Evolutionary conservation across 2,797 vertebrate species (phyloP), one percentile per base, ranked within the genome.

Genomic region (Hipposideros larvatus): DNA sequence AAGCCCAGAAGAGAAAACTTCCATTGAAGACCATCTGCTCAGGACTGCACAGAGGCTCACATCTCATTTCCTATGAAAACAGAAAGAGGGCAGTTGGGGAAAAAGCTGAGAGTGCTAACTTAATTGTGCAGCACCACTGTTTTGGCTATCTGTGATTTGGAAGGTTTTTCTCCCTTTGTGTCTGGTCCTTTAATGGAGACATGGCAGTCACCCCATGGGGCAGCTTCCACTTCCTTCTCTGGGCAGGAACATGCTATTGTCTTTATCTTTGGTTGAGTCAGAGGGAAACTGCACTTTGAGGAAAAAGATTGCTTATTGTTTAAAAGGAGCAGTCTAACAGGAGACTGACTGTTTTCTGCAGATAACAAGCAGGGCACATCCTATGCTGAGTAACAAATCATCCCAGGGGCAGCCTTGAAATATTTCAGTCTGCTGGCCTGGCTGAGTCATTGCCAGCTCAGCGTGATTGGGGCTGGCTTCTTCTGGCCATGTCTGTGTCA

Each of bases 211-310:
- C 9, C 87, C 46, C 15, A 26, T 0, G 79, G 46, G 53, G 26
- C 37, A 13, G 84, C 91, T 2, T 22, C 28, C 16, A 9, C 83
- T 22, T 28, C 43, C 59, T 61, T 59, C 55, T 37, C 48, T n/a
- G 48, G 18, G 80, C 79, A 73, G n/a, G 28, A 84, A 24, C 7
- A 41, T 22, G 43, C 4, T 57, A 59, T 5, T 5, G 18, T 1
- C 1, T 96, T 22, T 71, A 34, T 85, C 26, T 90, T 57, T 61
- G 53, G 41, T 80, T 61, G 26, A 0, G 0, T 53, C 63, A 41
- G 34, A 94, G 14, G 71, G 97, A 93, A 96, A 96, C 84, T 86
- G 91, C 26, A 84, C 55, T 93, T 84, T 78, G 80, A 80, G 79
- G 95, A 84, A 57, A 65, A 65, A 37, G 74, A 74, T 74, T 53